Evolutionary conservation across 2,888 invertebrate genomes (phyloP).

Genomic region (Pyrocoelia pectoralis): DNA sequence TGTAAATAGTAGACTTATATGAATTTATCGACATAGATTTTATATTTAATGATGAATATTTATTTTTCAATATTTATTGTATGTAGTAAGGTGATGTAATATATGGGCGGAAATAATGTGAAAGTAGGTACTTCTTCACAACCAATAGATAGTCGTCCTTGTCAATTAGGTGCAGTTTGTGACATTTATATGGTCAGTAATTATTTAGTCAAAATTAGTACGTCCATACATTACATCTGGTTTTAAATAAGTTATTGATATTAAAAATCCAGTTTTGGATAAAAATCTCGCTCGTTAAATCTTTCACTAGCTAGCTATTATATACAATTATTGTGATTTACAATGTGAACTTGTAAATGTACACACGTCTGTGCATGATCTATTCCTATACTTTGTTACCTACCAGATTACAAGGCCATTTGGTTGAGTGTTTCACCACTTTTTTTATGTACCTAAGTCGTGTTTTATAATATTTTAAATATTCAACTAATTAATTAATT

Average conservation of each 20-base stretch:
- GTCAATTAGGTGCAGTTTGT: conserved; percentile 18
- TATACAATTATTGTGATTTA: conserved; percentile 39
- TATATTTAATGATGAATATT: conserved; percentile 27
- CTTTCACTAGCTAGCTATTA: conserved; percentile 40
- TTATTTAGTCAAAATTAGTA: not conserved
- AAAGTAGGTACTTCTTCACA: not conserved
- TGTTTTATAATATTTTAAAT: not conserved
- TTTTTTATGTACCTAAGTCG: not conserved
- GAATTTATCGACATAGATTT: conserved; percentile 24
- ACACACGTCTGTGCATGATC: conserved; percentile 19
- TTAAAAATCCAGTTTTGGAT: conserved; percentile 31
- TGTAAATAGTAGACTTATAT: conserved; percentile 34
- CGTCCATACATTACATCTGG: conserved; percentile 12
- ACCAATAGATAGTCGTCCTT: not conserved
- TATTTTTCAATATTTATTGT: conserved; percentile 35
- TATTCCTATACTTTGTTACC: conserved; percentile 25
- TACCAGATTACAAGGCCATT: conserved; percentile 12
- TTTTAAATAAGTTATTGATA: conserved; percentile 33
- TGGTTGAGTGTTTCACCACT: conserved; percentile 9
- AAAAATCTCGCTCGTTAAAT: conserved; percentile 41
- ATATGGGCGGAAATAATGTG: not conserved
- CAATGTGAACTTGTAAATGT: conserved; percentile 31
- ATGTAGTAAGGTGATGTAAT: conserved; percentile 16
- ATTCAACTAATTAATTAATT: no score
- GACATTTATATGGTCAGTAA: conserved; percentile 7